Evolutionary conservation across 1,140 invertebrate genomes (phyloP).

Genomic region (Battus philenor): DNA sequence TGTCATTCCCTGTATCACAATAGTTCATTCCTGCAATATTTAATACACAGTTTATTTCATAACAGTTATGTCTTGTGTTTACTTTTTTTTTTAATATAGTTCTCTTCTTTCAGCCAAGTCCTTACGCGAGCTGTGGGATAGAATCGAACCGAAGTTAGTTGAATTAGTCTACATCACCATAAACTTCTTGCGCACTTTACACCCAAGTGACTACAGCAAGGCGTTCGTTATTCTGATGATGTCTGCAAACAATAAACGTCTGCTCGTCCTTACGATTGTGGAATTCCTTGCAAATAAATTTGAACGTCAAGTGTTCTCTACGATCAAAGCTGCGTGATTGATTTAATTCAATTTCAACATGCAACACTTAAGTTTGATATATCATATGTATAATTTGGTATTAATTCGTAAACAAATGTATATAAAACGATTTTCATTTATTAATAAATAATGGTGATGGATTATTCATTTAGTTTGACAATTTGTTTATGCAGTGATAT

Average conservation of each 20-base stretch:
- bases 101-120: slow-evolving; percentile 34
- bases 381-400: too few species aligned
- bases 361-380: too few species aligned
- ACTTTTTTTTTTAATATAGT: slow-evolving; percentile 1
- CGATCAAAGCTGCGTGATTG: slow-evolving; percentile 30
- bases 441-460: too few species aligned
- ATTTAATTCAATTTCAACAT: too few species aligned
- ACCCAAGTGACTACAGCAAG: slow-evolving; percentile 32
- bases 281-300: slow-evolving; percentile 47
- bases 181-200: slow-evolving; percentile 42
- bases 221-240: slow-evolving; percentile 44
- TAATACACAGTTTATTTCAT: too few species aligned
- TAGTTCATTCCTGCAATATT: too few species aligned
- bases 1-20: too few species aligned
- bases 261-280: slow-evolving; percentile 42
- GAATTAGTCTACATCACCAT: slow-evolving; percentile 50
- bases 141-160: slow-evolving; percentile 36
- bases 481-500: too few species aligned
- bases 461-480: too few species aligned
- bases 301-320: slow-evolving; percentile 38
- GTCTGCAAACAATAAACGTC: slow-evolving; percentile 27
- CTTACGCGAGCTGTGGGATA: slow-evolving; percentile 44
- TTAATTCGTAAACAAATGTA: too few species aligned
- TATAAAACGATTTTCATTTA: too few species aligned
- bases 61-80: too few species aligned